phyloP scores from a whole-genome alignment of 2,888 invertebrate genomes.

The Agapetus fuscipes region DNA sequence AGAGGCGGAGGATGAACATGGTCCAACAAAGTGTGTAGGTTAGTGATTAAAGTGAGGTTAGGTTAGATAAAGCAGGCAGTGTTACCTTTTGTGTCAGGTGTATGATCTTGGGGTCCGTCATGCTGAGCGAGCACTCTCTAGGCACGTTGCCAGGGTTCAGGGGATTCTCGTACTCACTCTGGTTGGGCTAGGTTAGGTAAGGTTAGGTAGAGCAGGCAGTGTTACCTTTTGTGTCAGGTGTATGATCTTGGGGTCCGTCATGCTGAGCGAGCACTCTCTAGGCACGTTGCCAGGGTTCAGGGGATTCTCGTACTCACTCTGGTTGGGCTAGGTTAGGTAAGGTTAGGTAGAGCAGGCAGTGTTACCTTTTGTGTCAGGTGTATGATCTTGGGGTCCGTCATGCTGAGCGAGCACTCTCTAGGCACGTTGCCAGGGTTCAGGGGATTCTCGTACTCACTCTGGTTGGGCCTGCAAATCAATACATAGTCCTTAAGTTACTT shows the following conservation, averaged over 20 bases:
- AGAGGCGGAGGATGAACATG: too few species aligned
- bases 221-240: constrained; percentile 12
- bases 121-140: constrained; percentile 3
- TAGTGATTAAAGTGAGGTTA: too few species aligned
- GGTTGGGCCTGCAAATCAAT: constrained; percentile 10
- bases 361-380: constrained; percentile 12
- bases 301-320: constrained; percentile 17
- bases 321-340: too few species aligned
- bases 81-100: constrained; percentile 12
- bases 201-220: too few species aligned
- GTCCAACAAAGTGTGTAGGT: too few species aligned
- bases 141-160: constrained; percentile 3
- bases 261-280: constrained; percentile 3
- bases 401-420: constrained; percentile 3
- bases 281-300: constrained; percentile 3
- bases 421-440: constrained; percentile 3
- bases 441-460: constrained; percentile 16
- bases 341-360: too few species aligned
- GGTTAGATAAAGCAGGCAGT: too few species aligned
- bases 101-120: background rate
- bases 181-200: too few species aligned
- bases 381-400: constrained; percentile 1
- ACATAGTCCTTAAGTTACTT: too few species aligned
- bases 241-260: background rate
- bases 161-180: constrained; percentile 17